Evolutionary conservation across 2,113 vertebrate species (phyloP).

Genomic region (Perccottus glenii): DNA sequence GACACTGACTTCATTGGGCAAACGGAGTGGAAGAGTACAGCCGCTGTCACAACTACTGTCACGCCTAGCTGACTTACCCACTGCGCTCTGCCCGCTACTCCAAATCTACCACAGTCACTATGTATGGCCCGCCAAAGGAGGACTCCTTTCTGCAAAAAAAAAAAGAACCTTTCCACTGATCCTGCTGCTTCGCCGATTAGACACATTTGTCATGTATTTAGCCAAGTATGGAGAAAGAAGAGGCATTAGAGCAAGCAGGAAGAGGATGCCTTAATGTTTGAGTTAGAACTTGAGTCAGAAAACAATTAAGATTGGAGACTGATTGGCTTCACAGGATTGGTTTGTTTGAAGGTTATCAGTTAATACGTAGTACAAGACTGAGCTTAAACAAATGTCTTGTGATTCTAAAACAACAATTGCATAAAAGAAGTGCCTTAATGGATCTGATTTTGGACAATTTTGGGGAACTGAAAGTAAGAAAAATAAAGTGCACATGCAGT

Average conservation of each 20-base stretch:
- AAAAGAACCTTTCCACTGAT: conserved; percentile 68
- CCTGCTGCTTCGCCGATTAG: conserved; percentile 75
- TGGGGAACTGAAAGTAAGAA: too few relatives aligned
- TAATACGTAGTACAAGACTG: neutral
- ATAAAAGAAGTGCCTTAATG: too few relatives aligned
- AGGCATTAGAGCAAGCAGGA: conserved; percentile 46
- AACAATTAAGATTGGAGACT: neutral
- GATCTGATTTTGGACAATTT: too few relatives aligned
- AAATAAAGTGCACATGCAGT: too few relatives aligned
- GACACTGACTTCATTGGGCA: conserved; percentile 15
- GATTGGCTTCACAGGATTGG: neutral
- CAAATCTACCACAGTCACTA: conserved; percentile 72
- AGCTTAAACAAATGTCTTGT: too few relatives aligned
- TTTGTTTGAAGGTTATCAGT: neutral
- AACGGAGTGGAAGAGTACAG: conserved; percentile 36
- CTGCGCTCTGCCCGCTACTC: conserved; percentile 35
- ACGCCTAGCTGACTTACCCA: conserved; percentile 49
- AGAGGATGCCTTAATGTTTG: conserved; percentile 36
- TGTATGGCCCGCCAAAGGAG: conserved; percentile 68
- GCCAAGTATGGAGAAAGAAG: conserved; percentile 63
- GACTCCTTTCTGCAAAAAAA: conserved; percentile 60
- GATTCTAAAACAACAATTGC: too few relatives aligned
- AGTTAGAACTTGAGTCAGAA: conserved; percentile 18
- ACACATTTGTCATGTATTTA: conserved; percentile 70
- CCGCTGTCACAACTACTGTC: conserved; percentile 58